A percentile compares a stretch with the other conserved stretches of the same genome.
Conservation (phyloP, 2,113 vertebrate species). For the Lates calcarifer region DNA sequence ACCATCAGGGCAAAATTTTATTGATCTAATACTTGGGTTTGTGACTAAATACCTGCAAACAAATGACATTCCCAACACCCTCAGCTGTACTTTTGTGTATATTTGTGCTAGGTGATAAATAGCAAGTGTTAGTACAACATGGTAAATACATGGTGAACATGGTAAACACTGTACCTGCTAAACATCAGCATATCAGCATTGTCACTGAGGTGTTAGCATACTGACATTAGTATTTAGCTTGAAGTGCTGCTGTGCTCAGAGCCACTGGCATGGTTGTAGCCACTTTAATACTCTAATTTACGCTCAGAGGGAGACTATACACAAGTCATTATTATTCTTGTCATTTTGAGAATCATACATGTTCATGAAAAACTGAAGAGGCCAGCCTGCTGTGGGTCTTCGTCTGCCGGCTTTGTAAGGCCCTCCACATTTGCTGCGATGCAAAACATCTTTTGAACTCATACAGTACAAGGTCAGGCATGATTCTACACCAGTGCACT, state of each 20-base stretch:
- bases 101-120: too few relatives aligned
- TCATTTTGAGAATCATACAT: conserved; percentile 6
- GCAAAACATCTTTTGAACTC: conserved; percentile 29
- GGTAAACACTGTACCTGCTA: not conserved
- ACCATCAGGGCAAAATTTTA: not conserved
- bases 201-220: not conserved
- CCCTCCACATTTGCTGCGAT: conserved; percentile 14
- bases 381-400: not conserved
- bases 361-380: not conserved
- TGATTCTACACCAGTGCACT: conserved; percentile 11
- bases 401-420: not conserved
- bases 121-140: not conserved
- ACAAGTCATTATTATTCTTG: not conserved
- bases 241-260: not conserved
- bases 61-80: not conserved
- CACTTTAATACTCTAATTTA: not conserved
- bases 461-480: conserved; percentile 22
- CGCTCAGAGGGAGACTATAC: not conserved
- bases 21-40: not conserved
- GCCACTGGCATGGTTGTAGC: not conserved
- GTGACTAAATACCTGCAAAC: not conserved
- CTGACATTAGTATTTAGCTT: not conserved
- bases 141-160: not conserved
- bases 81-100: not conserved
- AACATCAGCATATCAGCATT: not conserved